phyloP scores from a whole-genome alignment of 2,113 vertebrate species.

The Sialia sialis region DNA sequence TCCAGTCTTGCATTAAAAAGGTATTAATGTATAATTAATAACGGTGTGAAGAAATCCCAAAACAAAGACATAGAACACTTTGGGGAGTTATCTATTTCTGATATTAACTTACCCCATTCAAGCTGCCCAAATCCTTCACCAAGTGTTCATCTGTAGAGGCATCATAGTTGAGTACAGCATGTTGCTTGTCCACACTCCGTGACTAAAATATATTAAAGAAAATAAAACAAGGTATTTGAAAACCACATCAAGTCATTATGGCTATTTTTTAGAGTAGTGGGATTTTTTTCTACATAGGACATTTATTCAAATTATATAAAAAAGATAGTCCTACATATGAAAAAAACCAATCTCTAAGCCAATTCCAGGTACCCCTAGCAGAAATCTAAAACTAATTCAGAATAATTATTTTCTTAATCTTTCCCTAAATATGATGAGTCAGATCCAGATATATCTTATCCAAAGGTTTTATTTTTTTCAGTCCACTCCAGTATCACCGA shows the following conservation, averaged over 20 bases:
- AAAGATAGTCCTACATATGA: neutral
- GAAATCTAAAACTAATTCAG: neutral
- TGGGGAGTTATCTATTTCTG: neutral
- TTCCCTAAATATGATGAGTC: neutral
- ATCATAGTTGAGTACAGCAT: constrained; percentile 97
- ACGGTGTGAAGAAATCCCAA: neutral
- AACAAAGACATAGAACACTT: neutral
- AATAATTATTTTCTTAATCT: neutral
- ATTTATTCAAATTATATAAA: neutral
- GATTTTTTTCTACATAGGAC: neutral
- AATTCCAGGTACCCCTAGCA: accelerated
- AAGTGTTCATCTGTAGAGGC: constrained; percentile 87
- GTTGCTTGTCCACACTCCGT: constrained; percentile 96
- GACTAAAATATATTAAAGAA: constrained; percentile 75
- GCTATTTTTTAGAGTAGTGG: neutral
- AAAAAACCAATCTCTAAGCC: neutral
- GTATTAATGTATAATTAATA: neutral
- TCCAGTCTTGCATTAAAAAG: neutral
- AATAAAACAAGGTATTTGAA: neutral
- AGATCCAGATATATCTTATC: neutral
- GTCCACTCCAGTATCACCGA: neutral
- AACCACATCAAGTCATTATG: neutral
- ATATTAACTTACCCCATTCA: constrained; percentile 89
- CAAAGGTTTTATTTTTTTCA: neutral
- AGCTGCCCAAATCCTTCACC: constrained; percentile 95